Evolutionary conservation across 2,797 vertebrate species (phyloP).

Genomic region (Taenioides sp.): DNA sequence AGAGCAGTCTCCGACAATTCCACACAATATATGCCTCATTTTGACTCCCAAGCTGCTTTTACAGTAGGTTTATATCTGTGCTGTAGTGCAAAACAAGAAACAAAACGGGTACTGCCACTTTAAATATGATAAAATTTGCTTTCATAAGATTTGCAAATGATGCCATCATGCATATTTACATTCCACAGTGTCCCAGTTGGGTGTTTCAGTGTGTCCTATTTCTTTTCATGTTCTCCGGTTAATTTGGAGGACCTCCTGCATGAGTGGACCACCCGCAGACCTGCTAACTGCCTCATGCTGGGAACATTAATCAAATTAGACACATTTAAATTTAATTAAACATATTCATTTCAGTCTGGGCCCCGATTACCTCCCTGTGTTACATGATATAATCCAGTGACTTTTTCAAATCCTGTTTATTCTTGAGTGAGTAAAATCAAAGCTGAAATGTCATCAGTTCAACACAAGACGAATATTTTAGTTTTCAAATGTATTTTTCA

Average conservation of each 20-base stretch:
- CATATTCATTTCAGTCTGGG: constrained; percentile 32
- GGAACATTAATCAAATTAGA: constrained; percentile 62
- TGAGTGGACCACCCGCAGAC: constrained; percentile 40
- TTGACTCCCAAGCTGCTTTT: no score
- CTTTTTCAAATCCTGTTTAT: constrained; percentile 12
- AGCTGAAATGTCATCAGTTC: constrained; percentile 42
- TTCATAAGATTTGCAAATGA: neutral
- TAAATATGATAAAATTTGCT: neutral
- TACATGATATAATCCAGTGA: constrained; percentile 51
- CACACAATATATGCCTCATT: no score
- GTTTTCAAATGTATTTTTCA: constrained; percentile 73
- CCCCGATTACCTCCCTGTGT: constrained; percentile 43
- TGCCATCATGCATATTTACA: neutral
- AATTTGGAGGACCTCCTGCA: constrained; percentile 31
- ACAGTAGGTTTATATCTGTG: no score
- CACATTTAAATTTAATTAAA: constrained; percentile 33
- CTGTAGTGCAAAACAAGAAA: no score
- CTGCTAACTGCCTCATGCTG: constrained; percentile 35
- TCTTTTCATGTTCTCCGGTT: constrained; percentile 6
- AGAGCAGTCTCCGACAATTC: no score
- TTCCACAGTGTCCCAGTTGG: neutral
- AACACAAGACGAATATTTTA: constrained; percentile 67
- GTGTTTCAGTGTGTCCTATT: neutral
- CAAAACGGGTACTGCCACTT: no score
- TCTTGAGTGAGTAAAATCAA: constrained; percentile 34